phyloP scores from a whole-genome alignment of 92 coral and sea anemone species.

The Pocillopora grandis region DNA sequence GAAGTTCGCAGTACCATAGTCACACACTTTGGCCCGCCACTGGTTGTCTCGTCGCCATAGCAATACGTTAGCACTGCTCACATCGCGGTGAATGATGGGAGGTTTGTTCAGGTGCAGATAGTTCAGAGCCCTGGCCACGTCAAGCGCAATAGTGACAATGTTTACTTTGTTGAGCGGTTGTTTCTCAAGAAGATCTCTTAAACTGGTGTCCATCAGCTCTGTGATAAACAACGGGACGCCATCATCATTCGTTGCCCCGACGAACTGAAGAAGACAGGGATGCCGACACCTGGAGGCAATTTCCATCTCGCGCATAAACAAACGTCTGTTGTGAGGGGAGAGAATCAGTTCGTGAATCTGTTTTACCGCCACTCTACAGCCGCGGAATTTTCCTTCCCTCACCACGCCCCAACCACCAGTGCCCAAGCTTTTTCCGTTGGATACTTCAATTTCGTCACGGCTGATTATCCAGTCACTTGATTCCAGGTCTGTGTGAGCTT shows the following conservation, averaged over 20 bases:
- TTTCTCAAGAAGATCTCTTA: constrained; percentile 71
- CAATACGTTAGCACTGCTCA: constrained; percentile 96
- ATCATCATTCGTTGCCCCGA: constrained; percentile 92
- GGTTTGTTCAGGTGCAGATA: constrained; percentile 91
- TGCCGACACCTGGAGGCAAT: constrained; percentile 94
- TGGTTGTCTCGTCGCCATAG: constrained; percentile 86
- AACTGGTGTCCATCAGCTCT: constrained; percentile 83
- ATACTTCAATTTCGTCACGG: constrained; percentile 80
- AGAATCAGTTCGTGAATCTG: constrained; percentile 88
- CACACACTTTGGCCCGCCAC: constrained; percentile 95
- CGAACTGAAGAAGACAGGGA: constrained; percentile 88
- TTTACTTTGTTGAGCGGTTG: constrained; percentile 68
- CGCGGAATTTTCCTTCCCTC: constrained; percentile 86
- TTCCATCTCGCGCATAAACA: constrained; percentile 92
- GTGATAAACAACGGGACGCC: constrained; percentile 86
- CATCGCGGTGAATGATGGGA: constrained; percentile 94
- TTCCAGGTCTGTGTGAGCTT: constrained; percentile 12
- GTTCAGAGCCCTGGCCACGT: constrained; percentile 84
- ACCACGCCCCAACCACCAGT: constrained; percentile 95
- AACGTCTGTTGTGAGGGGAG: constrained; percentile 89
- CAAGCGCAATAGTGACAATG: constrained; percentile 66
- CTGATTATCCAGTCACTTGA: constrained; percentile 84
- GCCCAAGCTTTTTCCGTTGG: constrained; percentile 60
- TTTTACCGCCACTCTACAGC: constrained; percentile 87
- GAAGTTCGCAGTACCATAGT: constrained; percentile 96